Evolutionary conservation across 2,113 vertebrate species (phyloP), one percentile per base, ranked within the genome.

Genomic region (Aptenodytes forsteri): DNA sequence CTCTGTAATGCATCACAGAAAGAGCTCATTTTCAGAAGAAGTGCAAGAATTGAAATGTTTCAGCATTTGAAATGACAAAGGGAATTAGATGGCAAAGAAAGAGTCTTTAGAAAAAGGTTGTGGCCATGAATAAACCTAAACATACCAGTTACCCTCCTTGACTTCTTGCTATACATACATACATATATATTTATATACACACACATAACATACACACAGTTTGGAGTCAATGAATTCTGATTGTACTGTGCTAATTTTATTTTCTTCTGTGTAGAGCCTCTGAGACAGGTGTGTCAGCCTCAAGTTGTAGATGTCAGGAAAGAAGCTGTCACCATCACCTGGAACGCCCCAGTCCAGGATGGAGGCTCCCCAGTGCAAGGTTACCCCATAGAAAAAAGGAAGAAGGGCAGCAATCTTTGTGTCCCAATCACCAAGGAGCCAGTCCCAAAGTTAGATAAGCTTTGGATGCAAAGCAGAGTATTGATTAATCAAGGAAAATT

Each of bases 391-490:
- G 97, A 98, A 86, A 93, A 77, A 98, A 98, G 89, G 72, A 98
- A 98, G 91, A 98, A 98, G 93, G 97, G 97, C 42, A 98, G 96
- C 90, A 98, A 55, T 44, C 92, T 98, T 80, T 98, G 96, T 98
- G 83, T 98, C 52, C 92, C 96, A 42, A 54, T 97, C 81, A 98
- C 96, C 50, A 93, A 98, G 73, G 97, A 98, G n/a, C 95, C 95
- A n/a, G 65, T 98, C 67, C 94, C 42, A 42, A n/a, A 98, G 96
- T 18, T 92, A 14, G 61, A 97, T 73, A 86, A 98, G 91, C 96
- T 97, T 89, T 98, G 94, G 70, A 98, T 87, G 98, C 96, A 90
- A 97, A 95, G 25, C 59, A 62, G 94, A 79, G 44, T 94, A 67
- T 46, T 88, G 50, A 75, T 61, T 70, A 38, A 59, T 55, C 32